Evolutionary conservation across 2,888 invertebrate species (phyloP).

Genomic region (Dermolepida albohirtum): DNA sequence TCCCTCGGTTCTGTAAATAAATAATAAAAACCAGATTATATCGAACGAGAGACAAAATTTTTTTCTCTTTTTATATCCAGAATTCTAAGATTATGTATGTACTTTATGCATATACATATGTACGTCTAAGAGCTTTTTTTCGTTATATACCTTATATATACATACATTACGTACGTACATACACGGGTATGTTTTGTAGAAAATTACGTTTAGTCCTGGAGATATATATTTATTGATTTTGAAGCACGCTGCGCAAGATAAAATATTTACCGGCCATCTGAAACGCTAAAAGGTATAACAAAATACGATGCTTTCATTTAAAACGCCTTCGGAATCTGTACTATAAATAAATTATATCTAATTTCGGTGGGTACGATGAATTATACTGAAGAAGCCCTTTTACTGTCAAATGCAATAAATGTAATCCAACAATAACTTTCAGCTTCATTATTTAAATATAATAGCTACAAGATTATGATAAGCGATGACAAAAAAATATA

Average conservation of each 20-base stretch:
- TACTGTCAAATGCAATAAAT: neutral
- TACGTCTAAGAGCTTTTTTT: slow-evolving; percentile 6
- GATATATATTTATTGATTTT: slow-evolving; percentile 25
- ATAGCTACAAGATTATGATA: too few relatives aligned
- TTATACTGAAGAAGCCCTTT: neutral
- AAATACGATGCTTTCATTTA: too few relatives aligned
- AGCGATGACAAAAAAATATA: too few relatives aligned
- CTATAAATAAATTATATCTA: slow-evolving; percentile 19
- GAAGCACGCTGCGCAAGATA: slow-evolving; percentile 11
- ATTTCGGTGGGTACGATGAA: neutral
- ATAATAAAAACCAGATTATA: slow-evolving; percentile 26
- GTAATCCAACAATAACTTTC: neutral
- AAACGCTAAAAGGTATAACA: slow-evolving; percentile 15
- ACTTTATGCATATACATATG: too few relatives aligned
- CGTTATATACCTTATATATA: neutral
- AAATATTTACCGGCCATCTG: slow-evolving; percentile 19
- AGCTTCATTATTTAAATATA: too few relatives aligned
- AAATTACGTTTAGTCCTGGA: slow-evolving; percentile 9
- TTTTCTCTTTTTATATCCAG: slow-evolving; percentile 14
- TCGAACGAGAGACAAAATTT: neutral
- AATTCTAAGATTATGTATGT: neutral
- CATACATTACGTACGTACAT: too few relatives aligned
- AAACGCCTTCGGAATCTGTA: neutral
- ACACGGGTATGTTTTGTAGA: neutral
- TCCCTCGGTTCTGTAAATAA: slow-evolving; percentile 13